Evolutionary conservation across 1,140 invertebrate genomes (phyloP), one percentile per base, ranked within the genome.

Genomic region (Episyrphus balteatus): DNA sequence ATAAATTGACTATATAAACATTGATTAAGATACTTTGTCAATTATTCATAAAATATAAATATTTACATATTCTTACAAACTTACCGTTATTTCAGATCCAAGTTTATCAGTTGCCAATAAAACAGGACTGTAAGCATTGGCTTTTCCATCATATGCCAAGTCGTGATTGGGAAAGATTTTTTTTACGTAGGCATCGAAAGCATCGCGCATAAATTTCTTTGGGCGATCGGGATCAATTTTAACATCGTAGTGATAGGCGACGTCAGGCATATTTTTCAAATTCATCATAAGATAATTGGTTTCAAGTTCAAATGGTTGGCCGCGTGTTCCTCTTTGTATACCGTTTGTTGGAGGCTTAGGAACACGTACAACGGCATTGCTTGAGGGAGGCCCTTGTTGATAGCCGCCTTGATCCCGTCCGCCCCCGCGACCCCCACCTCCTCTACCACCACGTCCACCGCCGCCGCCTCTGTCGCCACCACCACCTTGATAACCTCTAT

Each of bases 91-190:
- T 26, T 26, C 21, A 26, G 21, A 26, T 26, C 21, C 21, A 5
- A 26, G 21, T 26, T 26, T 26, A 26, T 26, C 21, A 26, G 3
- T 26, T 26, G 21, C 3, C 21, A 26, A 26, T 26, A 26, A 26
- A 26, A 26, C 21, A 5, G 21, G 21, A 26, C 21, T 26, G 21
- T 61, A 66, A 38, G 55, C 62, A 14, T 51, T 56, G 49, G 78
- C 82, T 17, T 70, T 74, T 7, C 86, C 86, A 71, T 88, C 86
- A 71, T 77, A 88, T 14, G 83, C 84, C 3, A 80, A 79, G 47
- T 55, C 48, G 1, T 21, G 47, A n/a, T 48, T 44, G 15, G 56
- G 53, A 8, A 71, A 57, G 48, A 48, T 32, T 44, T 70, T 54
- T 0, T 5, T 1, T 2, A 50, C 44, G 21, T 52, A 66, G 21